A percentile compares a stretch with the other conserved stretches of the same genome.
Evolutionary conservation across 2,888 invertebrate genomes (phyloP).

Genomic region (Alloscopus bannaensis): DNA sequence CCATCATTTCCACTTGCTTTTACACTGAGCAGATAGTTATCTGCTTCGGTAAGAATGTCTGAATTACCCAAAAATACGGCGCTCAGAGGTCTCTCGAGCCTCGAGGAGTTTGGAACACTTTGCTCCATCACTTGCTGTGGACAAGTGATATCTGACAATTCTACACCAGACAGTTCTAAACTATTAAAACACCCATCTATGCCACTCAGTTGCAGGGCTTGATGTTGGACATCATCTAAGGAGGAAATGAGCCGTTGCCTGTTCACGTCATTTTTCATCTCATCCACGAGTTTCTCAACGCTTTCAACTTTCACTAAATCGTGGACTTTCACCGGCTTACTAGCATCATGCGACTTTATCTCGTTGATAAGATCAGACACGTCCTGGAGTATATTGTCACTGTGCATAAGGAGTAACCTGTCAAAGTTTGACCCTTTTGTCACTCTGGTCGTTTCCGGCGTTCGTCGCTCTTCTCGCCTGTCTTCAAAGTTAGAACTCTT

Average conservation of each 20-base stretch:
- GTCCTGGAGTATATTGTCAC: constrained; percentile 47
- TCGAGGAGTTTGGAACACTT: constrained; percentile 51
- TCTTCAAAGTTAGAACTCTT: no score
- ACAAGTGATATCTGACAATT: constrained; percentile 49
- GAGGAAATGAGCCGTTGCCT: constrained; percentile 24
- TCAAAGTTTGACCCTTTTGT: constrained; percentile 35
- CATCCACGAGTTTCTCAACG: constrained; percentile 36
- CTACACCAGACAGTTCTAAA: constrained; percentile 42
- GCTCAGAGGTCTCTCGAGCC: constrained; percentile 40
- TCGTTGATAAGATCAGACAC: constrained; percentile 48
- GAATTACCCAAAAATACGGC: constrained; percentile 36
- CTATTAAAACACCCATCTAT: constrained; percentile 36
- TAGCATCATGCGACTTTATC: constrained; percentile 36
- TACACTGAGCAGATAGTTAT: constrained; percentile 22
- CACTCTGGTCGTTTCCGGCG: not conserved
- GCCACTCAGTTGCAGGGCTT: not conserved
- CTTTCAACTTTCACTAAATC: constrained; percentile 15
- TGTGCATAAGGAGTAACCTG: constrained; percentile 37
- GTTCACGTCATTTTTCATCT: constrained; percentile 41
- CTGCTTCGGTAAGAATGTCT: constrained; percentile 28
- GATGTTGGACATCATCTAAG: not conserved
- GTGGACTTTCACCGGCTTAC: constrained; percentile 3
- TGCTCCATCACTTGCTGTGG: constrained; percentile 57
- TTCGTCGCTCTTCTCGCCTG: constrained; percentile 4
- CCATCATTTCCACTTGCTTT: not conserved